A percentile compares a stretch with the other conserved stretches of the same genome.
phyloP scores from a whole-genome alignment of 2,113 vertebrate species.

The Ploceus nigricollis region DNA sequence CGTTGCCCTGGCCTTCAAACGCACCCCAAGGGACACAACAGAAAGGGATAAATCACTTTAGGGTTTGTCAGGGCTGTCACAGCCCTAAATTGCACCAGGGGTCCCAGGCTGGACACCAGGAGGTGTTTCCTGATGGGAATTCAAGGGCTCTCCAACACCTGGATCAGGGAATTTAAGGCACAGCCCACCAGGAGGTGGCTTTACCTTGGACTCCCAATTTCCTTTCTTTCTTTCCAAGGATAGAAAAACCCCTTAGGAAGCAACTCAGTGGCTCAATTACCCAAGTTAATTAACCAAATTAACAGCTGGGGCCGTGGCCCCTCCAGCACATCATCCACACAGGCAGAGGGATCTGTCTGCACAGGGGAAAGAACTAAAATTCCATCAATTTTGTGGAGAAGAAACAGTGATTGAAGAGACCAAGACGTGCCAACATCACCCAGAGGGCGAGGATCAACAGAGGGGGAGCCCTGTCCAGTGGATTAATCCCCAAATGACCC shows the following conservation, averaged over 20 bases:
- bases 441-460: background rate
- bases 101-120: background rate
- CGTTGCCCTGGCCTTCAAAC: background rate
- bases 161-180: background rate
- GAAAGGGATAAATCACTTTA: background rate
- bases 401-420: background rate
- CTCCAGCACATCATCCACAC: background rate
- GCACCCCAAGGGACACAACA: rapidly evolving
- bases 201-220: background rate
- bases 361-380: too few species aligned
- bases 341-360: background rate
- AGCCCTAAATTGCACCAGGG: background rate
- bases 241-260: background rate
- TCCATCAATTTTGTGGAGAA: background rate
- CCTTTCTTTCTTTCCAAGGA: background rate
- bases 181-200: background rate
- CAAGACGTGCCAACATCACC: rapidly evolving
- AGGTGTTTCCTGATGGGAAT: background rate
- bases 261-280: background rate
- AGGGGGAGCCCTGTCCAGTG: background rate
- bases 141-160: background rate
- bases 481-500: background rate
- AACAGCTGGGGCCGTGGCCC: background rate
- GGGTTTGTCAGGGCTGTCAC: background rate
- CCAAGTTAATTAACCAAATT: background rate